A percentile compares a stretch with the other conserved stretches of the same genome.
phyloP scores from a whole-genome alignment of 2,797 vertebrate genomes.

The Dendrocincla fuliginosa region DNA sequence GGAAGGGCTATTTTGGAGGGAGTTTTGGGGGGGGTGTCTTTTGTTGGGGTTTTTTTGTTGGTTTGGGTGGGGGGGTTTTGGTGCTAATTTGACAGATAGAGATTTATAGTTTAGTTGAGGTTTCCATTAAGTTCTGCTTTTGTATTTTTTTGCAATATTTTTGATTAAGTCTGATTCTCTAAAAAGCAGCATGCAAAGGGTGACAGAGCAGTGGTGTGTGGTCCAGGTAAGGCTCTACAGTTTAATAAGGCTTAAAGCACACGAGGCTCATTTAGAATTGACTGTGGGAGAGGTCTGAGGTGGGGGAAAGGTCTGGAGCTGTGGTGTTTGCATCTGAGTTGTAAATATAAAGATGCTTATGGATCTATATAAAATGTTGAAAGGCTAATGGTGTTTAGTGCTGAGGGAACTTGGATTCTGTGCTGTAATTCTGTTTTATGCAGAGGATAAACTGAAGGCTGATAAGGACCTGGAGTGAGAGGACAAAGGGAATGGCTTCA shows the following conservation, averaged over 20 bases:
- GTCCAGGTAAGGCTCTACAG: not conserved
- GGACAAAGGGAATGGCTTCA: not conserved
- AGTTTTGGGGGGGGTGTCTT: too few relatives aligned
- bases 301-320: not conserved
- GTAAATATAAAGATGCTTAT: not conserved
- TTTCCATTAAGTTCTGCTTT: not conserved
- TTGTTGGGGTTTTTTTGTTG: too few relatives aligned
- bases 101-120: accelerated
- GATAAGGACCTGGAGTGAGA: not conserved
- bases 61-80: not conserved
- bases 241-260: not conserved
- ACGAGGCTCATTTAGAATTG: accelerated
- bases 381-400: not conserved
- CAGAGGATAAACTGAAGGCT: not conserved
- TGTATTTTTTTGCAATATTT: accelerated
- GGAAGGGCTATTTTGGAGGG: too few relatives aligned
- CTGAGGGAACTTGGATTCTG: not conserved
- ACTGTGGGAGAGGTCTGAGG: accelerated
- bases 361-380: accelerated
- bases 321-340: not conserved
- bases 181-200: not conserved
- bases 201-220: not conserved
- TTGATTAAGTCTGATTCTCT: not conserved
- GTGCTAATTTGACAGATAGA: not conserved
- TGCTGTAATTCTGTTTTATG: not conserved